Percentiles rank a stretch among this genome's conserved stretches.
Conservation (phyloP, 2,797 vertebrate genomes). For the Myoxocephalus aenaeus region DNA sequence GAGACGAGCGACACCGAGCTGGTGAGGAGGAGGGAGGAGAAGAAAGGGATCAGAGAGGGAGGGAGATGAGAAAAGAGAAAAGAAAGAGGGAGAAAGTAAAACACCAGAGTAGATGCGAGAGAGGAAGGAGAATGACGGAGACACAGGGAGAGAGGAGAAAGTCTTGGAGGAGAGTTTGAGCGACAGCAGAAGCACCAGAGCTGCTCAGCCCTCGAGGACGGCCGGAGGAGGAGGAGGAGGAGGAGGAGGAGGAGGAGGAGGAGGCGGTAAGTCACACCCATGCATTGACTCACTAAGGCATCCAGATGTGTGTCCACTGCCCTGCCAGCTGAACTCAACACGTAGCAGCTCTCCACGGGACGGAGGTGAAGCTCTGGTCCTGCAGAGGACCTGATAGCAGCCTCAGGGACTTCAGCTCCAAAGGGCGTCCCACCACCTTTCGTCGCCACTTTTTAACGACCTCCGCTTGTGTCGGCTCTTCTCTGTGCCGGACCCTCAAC, state of each 20-base stretch:
- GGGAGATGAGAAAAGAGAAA: neutral
- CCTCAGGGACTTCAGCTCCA: neutral
- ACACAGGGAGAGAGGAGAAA: neutral
- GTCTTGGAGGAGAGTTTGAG: slow-evolving; percentile 37
- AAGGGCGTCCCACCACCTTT: neutral
- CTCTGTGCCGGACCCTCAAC: neutral
- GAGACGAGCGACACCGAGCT: slow-evolving; percentile 78
- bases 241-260: slow-evolving; percentile 63
- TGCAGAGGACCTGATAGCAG: neutral
- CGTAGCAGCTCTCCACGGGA: too few relatives aligned
- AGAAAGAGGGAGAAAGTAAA: slow-evolving; percentile 19
- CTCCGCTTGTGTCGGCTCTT: neutral
- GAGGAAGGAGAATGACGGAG: slow-evolving; percentile 10
- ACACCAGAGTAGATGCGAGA: slow-evolving; percentile 20
- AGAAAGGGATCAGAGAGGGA: slow-evolving; percentile 11
- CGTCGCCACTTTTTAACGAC: slow-evolving; percentile 7
- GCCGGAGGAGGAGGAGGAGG: slow-evolving; percentile 36
- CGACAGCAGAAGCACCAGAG: slow-evolving; percentile 65
- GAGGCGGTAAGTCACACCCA: too few relatives aligned
- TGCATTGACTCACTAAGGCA: slow-evolving; percentile 7
- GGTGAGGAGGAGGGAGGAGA: slow-evolving; percentile 45
- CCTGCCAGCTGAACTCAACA: neutral
- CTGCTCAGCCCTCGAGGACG: slow-evolving; percentile 72
- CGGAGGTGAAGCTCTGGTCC: too few relatives aligned
- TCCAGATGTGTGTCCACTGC: neutral